These are phyloP conservation scores for Sebastes reedi DNA, from an alignment of 2,797 vertebrate genomes.

Conservation along the genomic window DNA sequence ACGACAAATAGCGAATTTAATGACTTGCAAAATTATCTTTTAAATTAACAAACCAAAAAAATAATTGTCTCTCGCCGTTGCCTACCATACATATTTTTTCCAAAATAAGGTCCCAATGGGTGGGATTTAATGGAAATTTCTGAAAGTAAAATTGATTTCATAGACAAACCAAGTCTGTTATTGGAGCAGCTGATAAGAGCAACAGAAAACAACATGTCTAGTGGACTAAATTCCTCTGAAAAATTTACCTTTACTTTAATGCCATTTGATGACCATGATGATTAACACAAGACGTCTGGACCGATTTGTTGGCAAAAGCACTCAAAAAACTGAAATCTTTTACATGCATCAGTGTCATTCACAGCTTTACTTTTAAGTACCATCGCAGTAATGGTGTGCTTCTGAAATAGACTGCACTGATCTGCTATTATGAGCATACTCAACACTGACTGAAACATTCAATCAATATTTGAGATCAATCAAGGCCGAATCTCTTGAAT, in stretches of 20 bases:
- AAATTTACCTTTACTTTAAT: neutral
- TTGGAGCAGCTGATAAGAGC: neutral
- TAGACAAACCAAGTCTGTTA: neutral
- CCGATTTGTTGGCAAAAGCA: no score
- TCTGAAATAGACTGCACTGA: neutral
- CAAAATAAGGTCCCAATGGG: no score
- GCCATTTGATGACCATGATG: neutral
- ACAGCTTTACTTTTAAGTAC: neutral
- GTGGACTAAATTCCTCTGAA: neutral
- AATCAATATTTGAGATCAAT: conserved; percentile 10
- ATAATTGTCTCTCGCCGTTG: no score
- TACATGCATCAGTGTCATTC: neutral
- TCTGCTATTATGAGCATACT: neutral
- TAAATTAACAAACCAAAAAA: no score
- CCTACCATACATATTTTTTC: no score
- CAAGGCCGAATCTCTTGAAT: neutral
- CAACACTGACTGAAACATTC: neutral
- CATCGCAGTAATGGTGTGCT: neutral
- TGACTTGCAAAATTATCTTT: no score
- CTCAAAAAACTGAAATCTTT: neutral
- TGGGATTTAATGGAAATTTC: neutral
- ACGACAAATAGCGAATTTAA: no score
- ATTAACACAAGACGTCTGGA: no score
- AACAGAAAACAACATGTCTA: neutral
- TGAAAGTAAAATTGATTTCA: neutral